Base-by-base conservation (phyloP, 1,140 invertebrate species). In the Homarus americanus region DNA sequence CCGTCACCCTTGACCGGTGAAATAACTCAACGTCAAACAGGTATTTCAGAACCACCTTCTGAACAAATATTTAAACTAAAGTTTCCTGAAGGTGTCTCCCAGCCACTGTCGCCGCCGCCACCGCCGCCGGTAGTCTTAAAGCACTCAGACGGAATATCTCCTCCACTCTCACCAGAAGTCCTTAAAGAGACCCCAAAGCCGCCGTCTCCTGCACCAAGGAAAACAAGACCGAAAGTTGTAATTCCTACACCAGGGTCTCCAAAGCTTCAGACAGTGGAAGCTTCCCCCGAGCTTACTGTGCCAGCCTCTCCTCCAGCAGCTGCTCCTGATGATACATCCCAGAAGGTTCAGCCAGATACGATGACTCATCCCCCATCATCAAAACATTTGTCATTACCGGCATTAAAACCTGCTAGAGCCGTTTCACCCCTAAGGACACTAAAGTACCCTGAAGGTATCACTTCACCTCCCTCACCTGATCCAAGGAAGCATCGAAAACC, bases 61-160 rank as follows among this genome's bases (percentile, higher is more conserved):
- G 9, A 28, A 5, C n/a, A 24, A 32, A 32, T 5, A 10, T 24
- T 58, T 20, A 82, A 17, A 41, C 34, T 63, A 34, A 58, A 10
- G 24, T 63, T 63, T n/a, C 79, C 79, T 1, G 79, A 82, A n/a
- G 79, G 49, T 36, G 32, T 85, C 69, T 75, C 44, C 32, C n/a
- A 85, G 41, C 69, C 69, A 10, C 40, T 85, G 2, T 85, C 83
- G 2, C 83, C 28, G 10, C 53, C 49, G 7, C 63, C 63, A 69
- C 28, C n/a, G 44, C 44, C 44, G 44, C 5, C 44, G 5, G 5
- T 49, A 69, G 32, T 12, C 9, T 32, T 32, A 12, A 28, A 7
- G 28, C 9, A 24, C n/a, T 5, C 63, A 32, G n/a, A 66, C 4
- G 63, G n/a, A 4, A 69, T 69, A 4, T 69, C 63, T 1, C n/a